Base-by-base conservation (phyloP, 2,113 vertebrate species). In the Lepisosteus osseus region DNA sequence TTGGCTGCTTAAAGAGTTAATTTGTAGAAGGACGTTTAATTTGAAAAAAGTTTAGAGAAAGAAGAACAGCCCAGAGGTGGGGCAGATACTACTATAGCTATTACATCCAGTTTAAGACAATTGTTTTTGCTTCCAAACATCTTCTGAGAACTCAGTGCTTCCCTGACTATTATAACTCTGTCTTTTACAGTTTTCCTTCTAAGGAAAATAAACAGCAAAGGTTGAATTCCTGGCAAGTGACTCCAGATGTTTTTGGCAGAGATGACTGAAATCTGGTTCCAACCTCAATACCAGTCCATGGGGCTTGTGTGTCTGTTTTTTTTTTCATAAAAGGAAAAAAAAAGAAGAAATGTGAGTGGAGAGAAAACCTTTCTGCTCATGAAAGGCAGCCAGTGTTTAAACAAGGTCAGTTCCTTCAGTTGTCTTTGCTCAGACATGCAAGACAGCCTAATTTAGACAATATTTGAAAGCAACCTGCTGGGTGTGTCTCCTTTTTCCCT, bases 171-270 rank as follows among this genome's bases (percentile, higher is more conserved):
- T 6, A 59, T 56, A 67, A 75, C 79, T 80, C 81, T 71, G 82
- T 86, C 87, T 88, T 89, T 88, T 86, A 88, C 90, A 90, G 91
- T 92, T 94, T 92, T 92, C 92, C 93, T 94, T 95, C 90, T 91
- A 91, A 92, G 93, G 90, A 89, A 95, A 95, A 92, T 88, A 89
- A 93, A 93, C 86, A 90, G 85, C 89, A 86, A 95, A 94, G 92
- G 92, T 94, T 92, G 89, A 86, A 95, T 95, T 95, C 92, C 93
- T 91, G 93, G 93, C 92, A 84, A 88, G 84, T 92, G 90, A 93
- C 89, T 94, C 94, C 89, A 87, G 90, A 87, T 89, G 91, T 84
- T 92, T 90, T 82, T 93, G 93, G 92, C 92, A 90, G 87, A 59
- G 40, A 83, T 79, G 75, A 77, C 81, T 12, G 81, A 82, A 89